phyloP scores from a whole-genome alignment of 2,797 vertebrate species.

The Sebastes vulpes region DNA sequence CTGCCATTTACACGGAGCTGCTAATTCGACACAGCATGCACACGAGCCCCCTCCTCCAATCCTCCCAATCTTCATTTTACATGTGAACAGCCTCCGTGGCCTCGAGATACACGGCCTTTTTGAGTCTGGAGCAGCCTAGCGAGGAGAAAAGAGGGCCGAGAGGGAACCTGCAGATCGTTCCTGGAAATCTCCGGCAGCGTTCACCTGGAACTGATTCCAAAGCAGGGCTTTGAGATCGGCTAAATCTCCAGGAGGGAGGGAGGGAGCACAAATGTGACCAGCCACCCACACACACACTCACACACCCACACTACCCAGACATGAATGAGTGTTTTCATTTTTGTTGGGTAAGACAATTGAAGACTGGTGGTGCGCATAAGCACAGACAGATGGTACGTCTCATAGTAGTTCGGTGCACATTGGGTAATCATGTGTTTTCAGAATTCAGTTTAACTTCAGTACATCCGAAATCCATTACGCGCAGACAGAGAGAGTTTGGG shows the following conservation, averaged over 20 bases:
- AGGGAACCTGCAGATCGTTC: constrained; percentile 58
- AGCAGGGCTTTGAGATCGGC: constrained; percentile 43
- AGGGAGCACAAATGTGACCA: constrained; percentile 39
- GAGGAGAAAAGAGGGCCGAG: constrained; percentile 18
- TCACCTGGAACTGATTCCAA: constrained; percentile 85
- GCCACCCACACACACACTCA: constrained; percentile 31
- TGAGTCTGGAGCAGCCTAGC: constrained; percentile 12
- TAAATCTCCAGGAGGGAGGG: constrained; percentile 33
- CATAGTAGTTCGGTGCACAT: constrained; percentile 30
- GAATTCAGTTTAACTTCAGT: not conserved
- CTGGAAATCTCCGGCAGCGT: constrained; percentile 60
- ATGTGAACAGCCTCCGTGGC: constrained; percentile 34
- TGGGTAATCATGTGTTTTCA: constrained; percentile 17
- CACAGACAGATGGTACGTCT: constrained; percentile 58
- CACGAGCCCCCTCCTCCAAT: not conserved
- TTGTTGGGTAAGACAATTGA: constrained; percentile 59
- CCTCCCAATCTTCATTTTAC: constrained; percentile 20
- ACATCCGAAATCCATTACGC: not conserved
- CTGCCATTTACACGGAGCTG: constrained; percentile 13
- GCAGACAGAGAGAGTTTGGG: not conserved
- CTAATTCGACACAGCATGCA: constrained; percentile 14
- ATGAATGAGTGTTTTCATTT: constrained; percentile 60
- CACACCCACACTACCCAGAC: not conserved
- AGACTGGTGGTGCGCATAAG: constrained; percentile 48
- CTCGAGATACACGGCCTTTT: constrained; percentile 8